Percentiles rank a stretch among this genome's conserved stretches.
These are phyloP conservation scores for Caenorhabditis auriculariae DNA, from an alignment of 2,888 invertebrate genomes.

Conservation along the genomic window DNA sequence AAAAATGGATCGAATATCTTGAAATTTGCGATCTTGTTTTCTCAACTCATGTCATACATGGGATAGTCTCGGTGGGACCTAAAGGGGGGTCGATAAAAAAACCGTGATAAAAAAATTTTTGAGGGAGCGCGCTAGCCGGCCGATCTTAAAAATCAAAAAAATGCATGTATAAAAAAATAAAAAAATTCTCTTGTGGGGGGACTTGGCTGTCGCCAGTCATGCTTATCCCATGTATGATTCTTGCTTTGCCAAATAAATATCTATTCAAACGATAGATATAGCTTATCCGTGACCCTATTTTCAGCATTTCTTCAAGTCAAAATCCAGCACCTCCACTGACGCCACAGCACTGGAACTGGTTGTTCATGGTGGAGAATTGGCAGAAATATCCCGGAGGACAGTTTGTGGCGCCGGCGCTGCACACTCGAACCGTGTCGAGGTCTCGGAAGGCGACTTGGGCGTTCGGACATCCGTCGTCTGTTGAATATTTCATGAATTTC, in stretches of 20 bases:
- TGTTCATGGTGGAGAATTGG: conserved; percentile 40
- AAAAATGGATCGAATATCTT: no score
- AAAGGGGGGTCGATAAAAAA: no score
- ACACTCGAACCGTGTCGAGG: conserved; percentile 32
- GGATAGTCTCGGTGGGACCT: no score
- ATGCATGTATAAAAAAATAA: neutral
- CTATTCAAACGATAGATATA: neutral
- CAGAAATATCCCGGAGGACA: conserved; percentile 53
- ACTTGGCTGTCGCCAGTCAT: no score
- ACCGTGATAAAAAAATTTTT: no score
- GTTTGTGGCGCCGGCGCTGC: conserved; percentile 42
- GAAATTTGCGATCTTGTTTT: no score
- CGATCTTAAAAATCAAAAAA: no score
- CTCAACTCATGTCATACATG: no score
- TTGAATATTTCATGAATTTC: neutral
- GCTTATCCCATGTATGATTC: no score
- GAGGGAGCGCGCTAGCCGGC: no score
- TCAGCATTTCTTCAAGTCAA: neutral
- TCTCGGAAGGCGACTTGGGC: conserved; percentile 46
- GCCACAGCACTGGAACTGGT: conserved; percentile 52
- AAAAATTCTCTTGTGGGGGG: no score
- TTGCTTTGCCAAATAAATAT: no score
- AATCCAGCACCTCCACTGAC: conserved; percentile 28
- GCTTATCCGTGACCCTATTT: neutral
- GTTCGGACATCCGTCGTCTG: conserved; percentile 46